Evolutionary conservation across 2,888 invertebrate genomes (phyloP).

Genomic region (Kryphioiulus occultus): DNA sequence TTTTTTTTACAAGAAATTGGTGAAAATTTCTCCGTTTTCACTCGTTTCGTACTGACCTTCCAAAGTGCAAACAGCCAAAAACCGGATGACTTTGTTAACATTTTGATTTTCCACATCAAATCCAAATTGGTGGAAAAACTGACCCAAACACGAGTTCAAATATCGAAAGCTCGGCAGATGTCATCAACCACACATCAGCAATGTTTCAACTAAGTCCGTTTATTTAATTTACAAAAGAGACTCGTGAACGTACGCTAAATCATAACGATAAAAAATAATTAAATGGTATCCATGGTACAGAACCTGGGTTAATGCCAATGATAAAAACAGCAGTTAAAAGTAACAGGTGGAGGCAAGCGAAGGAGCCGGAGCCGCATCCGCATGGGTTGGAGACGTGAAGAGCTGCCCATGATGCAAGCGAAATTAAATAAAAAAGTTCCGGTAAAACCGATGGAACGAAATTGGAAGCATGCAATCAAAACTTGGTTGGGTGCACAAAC

Average conservation of each 20-base stretch:
- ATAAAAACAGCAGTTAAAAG: neutral
- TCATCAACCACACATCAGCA: neutral
- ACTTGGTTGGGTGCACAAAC: neutral
- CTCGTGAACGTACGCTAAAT: neutral
- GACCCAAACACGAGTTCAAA: too few species aligned
- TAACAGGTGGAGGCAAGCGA: neutral
- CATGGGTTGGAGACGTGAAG: neutral
- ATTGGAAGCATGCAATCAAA: neutral
- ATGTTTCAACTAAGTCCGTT: neutral
- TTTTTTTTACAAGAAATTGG: too few species aligned
- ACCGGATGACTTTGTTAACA: too few species aligned
- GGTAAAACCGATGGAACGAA: neutral
- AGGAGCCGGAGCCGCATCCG: too few species aligned
- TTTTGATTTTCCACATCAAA: too few species aligned
- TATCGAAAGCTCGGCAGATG: too few species aligned
- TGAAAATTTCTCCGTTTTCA: too few species aligned
- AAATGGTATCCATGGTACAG: neutral
- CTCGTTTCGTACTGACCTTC: too few species aligned
- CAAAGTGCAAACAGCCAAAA: too few species aligned
- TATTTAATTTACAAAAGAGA: conserved; percentile 30
- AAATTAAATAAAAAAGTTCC: neutral
- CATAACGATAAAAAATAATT: neutral
- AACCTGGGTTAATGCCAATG: neutral
- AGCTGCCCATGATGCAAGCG: neutral
- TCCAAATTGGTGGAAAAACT: too few species aligned